phyloP scores from a whole-genome alignment of 2,113 vertebrate species.

The Indicator maculatus region DNA sequence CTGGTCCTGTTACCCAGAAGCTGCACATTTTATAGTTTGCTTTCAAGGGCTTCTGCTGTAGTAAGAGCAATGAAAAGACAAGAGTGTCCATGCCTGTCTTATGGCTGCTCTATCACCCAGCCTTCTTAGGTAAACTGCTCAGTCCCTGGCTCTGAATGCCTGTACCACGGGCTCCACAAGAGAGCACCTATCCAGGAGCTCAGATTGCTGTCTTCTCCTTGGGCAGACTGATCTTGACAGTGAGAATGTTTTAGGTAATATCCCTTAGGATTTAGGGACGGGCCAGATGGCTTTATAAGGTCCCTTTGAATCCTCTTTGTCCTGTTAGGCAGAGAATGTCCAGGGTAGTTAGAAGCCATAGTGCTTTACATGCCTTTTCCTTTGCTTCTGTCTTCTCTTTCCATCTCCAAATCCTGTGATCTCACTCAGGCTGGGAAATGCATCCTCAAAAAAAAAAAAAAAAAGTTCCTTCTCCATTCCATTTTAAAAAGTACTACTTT shows the following conservation, averaged over 20 bases:
- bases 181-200: neutral
- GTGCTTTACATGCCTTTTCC: neutral
- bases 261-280: neutral
- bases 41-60: neutral
- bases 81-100: neutral
- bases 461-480: neutral
- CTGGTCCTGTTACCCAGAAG: neutral
- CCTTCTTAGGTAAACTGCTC: neutral
- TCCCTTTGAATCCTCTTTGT: neutral
- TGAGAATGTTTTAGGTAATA: neutral
- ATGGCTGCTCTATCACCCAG: neutral
- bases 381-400: conserved; percentile 9
- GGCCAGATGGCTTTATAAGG: neutral
- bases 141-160: neutral
- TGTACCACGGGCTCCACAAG: neutral
- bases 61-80: neutral
- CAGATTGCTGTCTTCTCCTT: neutral
- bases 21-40: neutral
- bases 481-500: neutral
- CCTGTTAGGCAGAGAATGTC: neutral
- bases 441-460: neutral
- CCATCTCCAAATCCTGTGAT: neutral
- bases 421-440: neutral
- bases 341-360: neutral
- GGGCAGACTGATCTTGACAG: neutral